Conservation (phyloP, 2,797 vertebrate genomes). For the Saguinus oedipus region DNA sequence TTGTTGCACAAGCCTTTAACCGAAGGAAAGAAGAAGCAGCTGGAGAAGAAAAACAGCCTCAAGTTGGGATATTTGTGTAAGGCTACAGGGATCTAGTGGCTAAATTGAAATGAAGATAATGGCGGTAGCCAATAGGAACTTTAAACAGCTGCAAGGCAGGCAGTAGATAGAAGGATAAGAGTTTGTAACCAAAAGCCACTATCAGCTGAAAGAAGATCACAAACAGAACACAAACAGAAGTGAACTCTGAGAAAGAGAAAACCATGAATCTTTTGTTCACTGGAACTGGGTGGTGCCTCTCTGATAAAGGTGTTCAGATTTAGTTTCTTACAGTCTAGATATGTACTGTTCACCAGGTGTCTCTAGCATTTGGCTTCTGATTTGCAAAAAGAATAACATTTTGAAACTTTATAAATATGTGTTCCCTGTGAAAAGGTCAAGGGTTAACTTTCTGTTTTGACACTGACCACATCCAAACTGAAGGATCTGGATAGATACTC, state of each 20-base stretch:
- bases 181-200: constrained; percentile 81
- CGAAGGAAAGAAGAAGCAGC: constrained; percentile 68
- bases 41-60: constrained; percentile 65
- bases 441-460: constrained; percentile 46
- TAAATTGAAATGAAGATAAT: constrained; percentile 79
- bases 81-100: constrained; percentile 72
- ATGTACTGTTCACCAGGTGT: constrained; percentile 81
- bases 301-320: constrained; percentile 85
- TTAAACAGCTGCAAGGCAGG: constrained; percentile 85
- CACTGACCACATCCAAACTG: not conserved
- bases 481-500: not conserved
- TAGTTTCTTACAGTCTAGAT: constrained; percentile 82
- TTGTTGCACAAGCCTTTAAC: constrained; percentile 77
- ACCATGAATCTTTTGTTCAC: constrained; percentile 85
- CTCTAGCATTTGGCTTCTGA: constrained; percentile 79
- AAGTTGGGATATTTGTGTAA: constrained; percentile 61
- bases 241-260: constrained; percentile 83
- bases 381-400: constrained; percentile 81
- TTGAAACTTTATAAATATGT: constrained; percentile 79
- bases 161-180: constrained; percentile 83
- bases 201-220: constrained; percentile 83
- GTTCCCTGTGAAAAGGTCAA: constrained; percentile 55
- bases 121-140: constrained; percentile 77
- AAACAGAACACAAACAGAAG: constrained; percentile 76
- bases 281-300: constrained; percentile 77